These are phyloP conservation scores for Salpingus planirostris DNA, from an alignment of 2,888 invertebrate species.

Conservation along the genomic window DNA sequence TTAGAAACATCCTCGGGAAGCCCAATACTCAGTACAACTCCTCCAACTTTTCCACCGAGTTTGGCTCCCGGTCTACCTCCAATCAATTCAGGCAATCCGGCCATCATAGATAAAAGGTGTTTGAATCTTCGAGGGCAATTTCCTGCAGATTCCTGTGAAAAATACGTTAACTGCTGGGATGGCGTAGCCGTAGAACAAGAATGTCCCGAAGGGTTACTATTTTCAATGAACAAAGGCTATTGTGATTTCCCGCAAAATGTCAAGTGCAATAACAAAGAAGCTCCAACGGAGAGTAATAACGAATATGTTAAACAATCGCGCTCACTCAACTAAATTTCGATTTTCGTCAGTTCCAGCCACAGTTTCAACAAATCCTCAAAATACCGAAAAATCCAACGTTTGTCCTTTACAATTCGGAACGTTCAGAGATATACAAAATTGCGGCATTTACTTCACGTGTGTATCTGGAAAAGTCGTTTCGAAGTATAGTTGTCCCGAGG, in stretches of 20 bases:
- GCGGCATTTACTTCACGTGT: too few species aligned
- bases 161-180: slow-evolving; percentile 66
- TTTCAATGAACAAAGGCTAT: slow-evolving; percentile 47
- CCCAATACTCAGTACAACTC: slow-evolving; percentile 1
- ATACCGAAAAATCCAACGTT: too few species aligned
- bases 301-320: too few species aligned
- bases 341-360: too few species aligned
- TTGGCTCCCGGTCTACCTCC: slow-evolving; percentile 12
- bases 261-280: too few species aligned
- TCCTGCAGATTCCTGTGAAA: slow-evolving; percentile 52
- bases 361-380: too few species aligned
- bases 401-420: too few species aligned
- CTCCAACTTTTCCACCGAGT: slow-evolving; percentile 6
- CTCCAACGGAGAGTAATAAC: too few species aligned
- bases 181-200: slow-evolving; percentile 57
- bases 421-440: too few species aligned
- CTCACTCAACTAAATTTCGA: too few species aligned
- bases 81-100: slow-evolving; percentile 5
- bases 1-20: not conserved
- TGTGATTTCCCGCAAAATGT: slow-evolving; percentile 60
- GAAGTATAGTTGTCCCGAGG: too few species aligned
- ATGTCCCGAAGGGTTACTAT: slow-evolving; percentile 55
- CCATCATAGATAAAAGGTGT: slow-evolving; percentile 40
- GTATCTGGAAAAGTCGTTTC: too few species aligned
- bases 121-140: slow-evolving; percentile 52